Conservation (phyloP, 2,888 invertebrate species). For the Unio pictorum region DNA sequence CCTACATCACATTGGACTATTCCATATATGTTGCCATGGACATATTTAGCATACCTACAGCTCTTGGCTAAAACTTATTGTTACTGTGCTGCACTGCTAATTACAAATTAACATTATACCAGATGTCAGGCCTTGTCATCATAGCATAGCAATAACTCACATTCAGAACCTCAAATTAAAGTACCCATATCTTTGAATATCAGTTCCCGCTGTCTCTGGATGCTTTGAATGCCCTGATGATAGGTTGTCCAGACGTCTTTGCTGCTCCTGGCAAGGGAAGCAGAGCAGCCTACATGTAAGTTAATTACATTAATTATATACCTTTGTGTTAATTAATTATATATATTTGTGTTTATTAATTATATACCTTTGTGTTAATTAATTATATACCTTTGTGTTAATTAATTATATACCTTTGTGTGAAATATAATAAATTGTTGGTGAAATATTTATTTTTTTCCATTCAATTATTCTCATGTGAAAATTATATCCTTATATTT, state of each 20-base stretch:
- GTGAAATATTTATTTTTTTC: neutral
- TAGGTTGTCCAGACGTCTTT: neutral
- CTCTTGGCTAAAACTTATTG: too few species aligned
- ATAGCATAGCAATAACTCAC: too few species aligned
- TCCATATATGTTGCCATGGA: too few species aligned
- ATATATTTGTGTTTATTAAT: neutral
- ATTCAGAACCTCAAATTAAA: neutral
- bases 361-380: neutral
- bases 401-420: slow-evolving; percentile 1
- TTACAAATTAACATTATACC: too few species aligned
- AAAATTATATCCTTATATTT: too few species aligned
- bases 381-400: too few species aligned
- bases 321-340: neutral
- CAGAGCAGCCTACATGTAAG: slow-evolving; percentile 17
- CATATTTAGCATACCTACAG: too few species aligned
- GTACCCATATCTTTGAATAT: neutral
- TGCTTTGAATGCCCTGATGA: slow-evolving; percentile 17
- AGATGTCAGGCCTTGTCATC: too few species aligned
- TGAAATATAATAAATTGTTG: neutral
- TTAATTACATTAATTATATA: slow-evolving; percentile 2
- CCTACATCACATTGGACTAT: too few species aligned
- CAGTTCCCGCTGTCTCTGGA: slow-evolving; percentile 37
- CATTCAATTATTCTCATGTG: neutral
- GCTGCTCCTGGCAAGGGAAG: slow-evolving; percentile 9
- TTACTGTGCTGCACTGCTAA: too few species aligned